A percentile compares a stretch with the other conserved stretches of the same genome.
Evolutionary conservation across 2,113 vertebrate genomes (phyloP).

Genomic region (Eretmochelys imbricata): DNA sequence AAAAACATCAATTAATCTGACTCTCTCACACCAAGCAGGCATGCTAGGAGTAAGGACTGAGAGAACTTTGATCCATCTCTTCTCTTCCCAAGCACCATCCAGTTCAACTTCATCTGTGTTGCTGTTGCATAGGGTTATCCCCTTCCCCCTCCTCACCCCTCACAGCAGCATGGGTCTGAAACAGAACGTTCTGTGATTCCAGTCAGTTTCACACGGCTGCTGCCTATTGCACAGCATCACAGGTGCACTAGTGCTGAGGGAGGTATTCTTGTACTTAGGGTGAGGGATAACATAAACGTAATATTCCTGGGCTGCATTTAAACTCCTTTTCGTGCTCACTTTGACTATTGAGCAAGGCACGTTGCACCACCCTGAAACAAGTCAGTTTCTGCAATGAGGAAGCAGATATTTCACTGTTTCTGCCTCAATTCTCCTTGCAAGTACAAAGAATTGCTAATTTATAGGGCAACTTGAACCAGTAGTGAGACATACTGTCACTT

Average conservation of each 20-base stretch:
- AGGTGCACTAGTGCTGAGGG: background rate
- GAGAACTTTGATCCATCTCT: background rate
- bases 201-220: background rate
- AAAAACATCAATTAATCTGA: background rate
- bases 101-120: accelerated
- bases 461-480: background rate
- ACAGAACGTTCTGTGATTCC: background rate
- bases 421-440: background rate
- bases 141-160: background rate
- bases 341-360: background rate
- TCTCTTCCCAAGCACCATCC: background rate
- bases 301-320: background rate
- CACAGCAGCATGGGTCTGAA: background rate
- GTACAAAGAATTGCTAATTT: background rate
- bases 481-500: background rate
- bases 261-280: background rate
- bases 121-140: background rate
- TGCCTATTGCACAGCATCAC: no score
- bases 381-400: background rate
- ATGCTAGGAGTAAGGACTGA: background rate
- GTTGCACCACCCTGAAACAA: background rate
- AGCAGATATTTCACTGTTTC: background rate
- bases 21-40: background rate
- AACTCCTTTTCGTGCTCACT: background rate
- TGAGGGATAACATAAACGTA: background rate